A percentile compares a stretch with the other conserved stretches of the same genome.
Conservation (phyloP, 2,888 invertebrate genomes). For the Temnothorax unifasciatus region DNA sequence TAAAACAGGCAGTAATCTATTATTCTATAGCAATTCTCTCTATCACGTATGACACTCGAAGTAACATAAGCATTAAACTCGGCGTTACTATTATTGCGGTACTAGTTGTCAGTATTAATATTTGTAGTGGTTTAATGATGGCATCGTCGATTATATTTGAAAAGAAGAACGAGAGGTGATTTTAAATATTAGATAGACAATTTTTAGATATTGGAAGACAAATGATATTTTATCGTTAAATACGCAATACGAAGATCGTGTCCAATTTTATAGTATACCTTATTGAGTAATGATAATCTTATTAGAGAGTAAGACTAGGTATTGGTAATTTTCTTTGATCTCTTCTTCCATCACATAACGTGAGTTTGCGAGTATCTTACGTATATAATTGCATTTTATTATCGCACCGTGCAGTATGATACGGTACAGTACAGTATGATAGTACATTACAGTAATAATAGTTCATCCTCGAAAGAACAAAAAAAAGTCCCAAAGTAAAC, state of each 20-base stretch:
- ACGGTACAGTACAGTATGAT: conserved; percentile 46
- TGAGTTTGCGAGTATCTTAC: conserved; percentile 35
- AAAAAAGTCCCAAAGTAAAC: conserved; percentile 34
- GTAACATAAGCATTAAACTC: conserved; percentile 18
- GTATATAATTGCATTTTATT: conserved; percentile 39
- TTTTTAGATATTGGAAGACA: conserved; percentile 16
- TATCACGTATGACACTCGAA: conserved; percentile 10
- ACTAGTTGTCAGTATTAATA: conserved; percentile 46
- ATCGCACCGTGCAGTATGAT: conserved; percentile 9
- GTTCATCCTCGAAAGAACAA: conserved; percentile 54
- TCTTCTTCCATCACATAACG: conserved; percentile 39
- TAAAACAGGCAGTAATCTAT: conserved; percentile 41
- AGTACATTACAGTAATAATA: conserved; percentile 58
- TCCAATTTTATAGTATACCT: conserved; percentile 40
- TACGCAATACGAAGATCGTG: conserved; percentile 2
- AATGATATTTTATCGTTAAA: conserved; percentile 36
- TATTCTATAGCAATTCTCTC: conserved; percentile 37
- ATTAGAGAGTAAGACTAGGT: conserved; percentile 15
- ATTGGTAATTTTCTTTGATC: conserved; percentile 33
- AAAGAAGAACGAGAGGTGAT: conserved; percentile 2
- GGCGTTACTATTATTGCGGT: conserved; percentile 22
- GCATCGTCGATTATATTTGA: conserved; percentile 26
- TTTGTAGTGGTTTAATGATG: conserved; percentile 3
- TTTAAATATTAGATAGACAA: conserved; percentile 11
- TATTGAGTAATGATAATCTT: conserved; percentile 34